Conservation (phyloP, 1,140 invertebrate species). For the Chelonus insularis region DNA sequence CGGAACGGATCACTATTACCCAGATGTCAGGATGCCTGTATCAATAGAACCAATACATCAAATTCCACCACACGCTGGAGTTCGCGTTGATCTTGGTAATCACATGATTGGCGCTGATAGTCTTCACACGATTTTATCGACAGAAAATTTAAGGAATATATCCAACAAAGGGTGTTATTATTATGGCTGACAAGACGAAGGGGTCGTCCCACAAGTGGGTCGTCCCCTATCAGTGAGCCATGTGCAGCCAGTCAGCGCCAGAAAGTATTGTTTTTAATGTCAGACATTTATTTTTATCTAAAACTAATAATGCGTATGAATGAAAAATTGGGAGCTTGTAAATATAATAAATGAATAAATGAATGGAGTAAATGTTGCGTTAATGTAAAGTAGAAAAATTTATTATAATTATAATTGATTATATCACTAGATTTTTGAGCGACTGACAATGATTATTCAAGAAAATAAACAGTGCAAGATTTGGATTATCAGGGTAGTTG, state of each 20-base stretch:
- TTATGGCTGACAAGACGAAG: slow-evolving; percentile 64
- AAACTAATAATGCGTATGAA: too few species aligned
- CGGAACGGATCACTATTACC: slow-evolving; percentile 49
- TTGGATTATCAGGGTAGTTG: slow-evolving; percentile 31
- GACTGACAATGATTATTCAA: too few species aligned
- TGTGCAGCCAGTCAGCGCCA: slow-evolving; percentile 54
- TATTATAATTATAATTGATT: too few species aligned
- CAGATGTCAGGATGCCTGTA: slow-evolving; percentile 50
- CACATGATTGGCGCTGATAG: slow-evolving; percentile 58
- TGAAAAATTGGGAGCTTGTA: too few species aligned
- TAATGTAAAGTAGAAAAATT: too few species aligned
- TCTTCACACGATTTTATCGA: slow-evolving; percentile 53
- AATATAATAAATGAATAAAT: too few species aligned
- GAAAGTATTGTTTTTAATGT: slow-evolving; percentile 57
- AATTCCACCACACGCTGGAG: slow-evolving; percentile 18
- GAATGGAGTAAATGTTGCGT: too few species aligned
- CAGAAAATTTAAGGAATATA: slow-evolving; percentile 58
- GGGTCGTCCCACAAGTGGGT: slow-evolving; percentile 54
- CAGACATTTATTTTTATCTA: neutral
- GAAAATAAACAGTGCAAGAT: too few species aligned
- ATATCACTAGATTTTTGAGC: too few species aligned
- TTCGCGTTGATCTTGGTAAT: slow-evolving; percentile 53
- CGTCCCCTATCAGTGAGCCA: slow-evolving; percentile 54
- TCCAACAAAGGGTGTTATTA: slow-evolving; percentile 64
- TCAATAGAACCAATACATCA: slow-evolving; percentile 34